Evolutionary conservation across 2,888 invertebrate species (phyloP).

Genomic region (Copidosoma aretas): DNA sequence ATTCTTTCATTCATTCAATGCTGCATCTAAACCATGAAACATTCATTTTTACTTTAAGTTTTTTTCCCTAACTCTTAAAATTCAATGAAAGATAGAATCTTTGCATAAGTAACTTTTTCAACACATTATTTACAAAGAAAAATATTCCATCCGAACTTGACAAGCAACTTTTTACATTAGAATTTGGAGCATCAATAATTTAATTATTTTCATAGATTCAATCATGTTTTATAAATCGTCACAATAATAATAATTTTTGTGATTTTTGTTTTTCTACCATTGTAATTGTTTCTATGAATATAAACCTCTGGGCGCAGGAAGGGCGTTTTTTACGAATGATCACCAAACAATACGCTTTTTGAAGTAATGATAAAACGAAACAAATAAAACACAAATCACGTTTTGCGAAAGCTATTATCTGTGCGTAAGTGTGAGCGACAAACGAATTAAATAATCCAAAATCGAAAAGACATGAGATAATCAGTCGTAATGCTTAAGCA

Average conservation of each 20-base stretch:
- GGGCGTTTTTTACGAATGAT: constrained; percentile 33
- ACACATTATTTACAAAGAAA: constrained; percentile 53
- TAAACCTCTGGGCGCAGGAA: constrained; percentile 50
- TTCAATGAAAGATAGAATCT: constrained; percentile 48
- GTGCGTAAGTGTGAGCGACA: constrained; percentile 42
- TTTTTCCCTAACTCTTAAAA: constrained; percentile 17
- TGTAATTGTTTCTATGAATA: constrained; percentile 48
- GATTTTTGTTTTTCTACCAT: constrained; percentile 37
- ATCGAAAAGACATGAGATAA: no score
- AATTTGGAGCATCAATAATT: constrained; percentile 58
- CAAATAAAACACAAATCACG: background rate
- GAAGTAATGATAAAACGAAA: constrained; percentile 21
- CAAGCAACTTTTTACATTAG: constrained; percentile 45
- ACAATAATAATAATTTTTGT: background rate
- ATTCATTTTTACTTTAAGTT: constrained; percentile 18
- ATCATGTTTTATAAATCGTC: constrained; percentile 35
- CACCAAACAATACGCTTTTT: constrained; percentile 5
- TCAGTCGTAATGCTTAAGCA: no score
- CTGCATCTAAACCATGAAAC: background rate
- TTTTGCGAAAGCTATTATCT: constrained; percentile 42
- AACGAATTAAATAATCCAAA: background rate
- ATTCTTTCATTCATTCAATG: constrained; percentile 18
- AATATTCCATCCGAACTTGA: constrained; percentile 47
- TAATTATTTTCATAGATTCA: no score
- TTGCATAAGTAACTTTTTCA: constrained; percentile 45